Evolutionary conservation across 2,888 invertebrate genomes (phyloP), one percentile per base, ranked within the genome.

Genomic region (Hydriomena furcata): DNA sequence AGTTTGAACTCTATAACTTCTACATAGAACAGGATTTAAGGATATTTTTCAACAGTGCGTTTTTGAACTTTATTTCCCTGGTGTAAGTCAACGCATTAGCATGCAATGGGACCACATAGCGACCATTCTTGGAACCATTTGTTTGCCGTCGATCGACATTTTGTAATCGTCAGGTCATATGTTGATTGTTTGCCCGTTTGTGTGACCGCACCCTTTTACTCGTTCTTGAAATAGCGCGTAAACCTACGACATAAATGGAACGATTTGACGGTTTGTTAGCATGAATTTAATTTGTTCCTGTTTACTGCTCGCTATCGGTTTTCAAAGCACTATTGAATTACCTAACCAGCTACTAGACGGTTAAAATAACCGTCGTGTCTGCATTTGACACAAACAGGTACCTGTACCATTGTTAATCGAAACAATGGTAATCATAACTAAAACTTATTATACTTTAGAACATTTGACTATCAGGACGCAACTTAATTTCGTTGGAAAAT

Each of bases 91-190:
- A 72, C 63, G 70, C 69, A 76, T 80, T 79, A 76, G 53, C 68
- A 60, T 70, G 73, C 73, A 82, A 71, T 62, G 74, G 61, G 78
- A 78, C 63, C 82, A 67, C 66, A 68, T 61, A 64, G 64, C 61
- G 57, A 49, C 58, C 64, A 66, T 71, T 82, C 80, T 63, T 55
- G 67, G 82, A 81, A 70, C 58, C 63, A 60, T 75, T 78, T 78
- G 77, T 79, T 81, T 82, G 72, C 63, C 59, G 56, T 42, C 57
- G 69, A 69, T 71, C 68, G 68, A 71, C 73, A 61, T 68, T n/a
- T 55, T 63, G 71, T 66, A 68, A 67, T 64, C 62, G 65, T 61
- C 54, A 47, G 62, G 51, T 50, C 60, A 63, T 62, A 51, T 73
- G 72, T 74, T 72, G 66, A 71, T 72, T 76, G 74, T 76, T 80